Percentiles rank a stretch among this genome's conserved stretches.
Conservation (phyloP, 2,797 vertebrate species). For the Xyrichtys novacula region DNA sequence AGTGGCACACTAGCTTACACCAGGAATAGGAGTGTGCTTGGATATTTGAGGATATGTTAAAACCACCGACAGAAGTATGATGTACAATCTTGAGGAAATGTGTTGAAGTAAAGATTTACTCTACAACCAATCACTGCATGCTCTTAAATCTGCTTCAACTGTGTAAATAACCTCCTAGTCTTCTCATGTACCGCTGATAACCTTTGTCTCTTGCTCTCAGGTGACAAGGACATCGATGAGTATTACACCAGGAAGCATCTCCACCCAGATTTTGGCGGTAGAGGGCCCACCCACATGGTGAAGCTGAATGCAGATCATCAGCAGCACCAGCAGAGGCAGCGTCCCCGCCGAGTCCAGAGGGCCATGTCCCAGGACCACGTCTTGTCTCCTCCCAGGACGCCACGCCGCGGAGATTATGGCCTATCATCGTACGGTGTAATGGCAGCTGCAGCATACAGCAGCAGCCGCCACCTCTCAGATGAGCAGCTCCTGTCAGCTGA, state of each 20-base stretch:
- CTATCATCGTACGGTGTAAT: slow-evolving; percentile 74
- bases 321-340: slow-evolving; percentile 83
- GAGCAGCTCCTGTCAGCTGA: slow-evolving; percentile 95
- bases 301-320: slow-evolving; percentile 87
- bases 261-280: slow-evolving; percentile 88
- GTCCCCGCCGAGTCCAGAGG: slow-evolving; percentile 84
- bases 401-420: slow-evolving; percentile 79
- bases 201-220: slow-evolving; percentile 66
- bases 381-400: slow-evolving; percentile 88
- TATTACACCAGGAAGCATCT: slow-evolving; percentile 94
- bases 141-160: background rate
- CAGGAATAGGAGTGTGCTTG: background rate
- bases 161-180: background rate
- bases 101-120: background rate
- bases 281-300: slow-evolving; percentile 92
- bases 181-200: background rate
- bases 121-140: background rate
- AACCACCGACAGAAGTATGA: background rate
- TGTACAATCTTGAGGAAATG: background rate
- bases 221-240: slow-evolving; percentile 92
- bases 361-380: slow-evolving; percentile 89
- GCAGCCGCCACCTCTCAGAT: slow-evolving; percentile 92
- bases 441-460: slow-evolving; percentile 70
- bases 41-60: background rate
- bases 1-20: too few species aligned